Percentiles rank a stretch among this genome's conserved stretches.
Conservation (phyloP, 2,797 vertebrate genomes). For the Pelobates cultripes region DNA sequence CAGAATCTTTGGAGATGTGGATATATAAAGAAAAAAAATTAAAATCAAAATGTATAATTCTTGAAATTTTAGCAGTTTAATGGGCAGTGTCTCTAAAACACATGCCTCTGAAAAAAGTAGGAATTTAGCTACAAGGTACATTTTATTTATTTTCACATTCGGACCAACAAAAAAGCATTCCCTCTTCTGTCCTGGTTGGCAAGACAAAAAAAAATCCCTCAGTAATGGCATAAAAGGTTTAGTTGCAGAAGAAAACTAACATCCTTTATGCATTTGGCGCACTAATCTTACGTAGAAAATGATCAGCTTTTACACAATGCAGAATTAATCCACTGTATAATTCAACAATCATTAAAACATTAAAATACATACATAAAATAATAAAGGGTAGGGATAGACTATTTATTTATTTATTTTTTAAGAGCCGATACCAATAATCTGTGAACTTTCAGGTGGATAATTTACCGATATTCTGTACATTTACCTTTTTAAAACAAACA, state of each 20-base stretch:
- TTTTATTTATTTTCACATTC: neutral
- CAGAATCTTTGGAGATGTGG: no score
- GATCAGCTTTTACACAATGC: neutral
- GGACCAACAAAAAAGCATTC: neutral
- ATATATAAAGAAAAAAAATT: no score
- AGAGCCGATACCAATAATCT: no score
- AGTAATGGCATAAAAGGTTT: neutral
- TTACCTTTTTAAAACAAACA: no score
- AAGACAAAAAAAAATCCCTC: neutral
- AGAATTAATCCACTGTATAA: conserved; percentile 1
- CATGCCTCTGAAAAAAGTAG: neutral
- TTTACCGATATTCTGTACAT: no score
- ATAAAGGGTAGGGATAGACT: no score
- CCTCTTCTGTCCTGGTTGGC: neutral
- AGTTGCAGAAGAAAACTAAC: neutral
- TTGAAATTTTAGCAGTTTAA: no score
- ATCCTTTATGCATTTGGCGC: neutral
- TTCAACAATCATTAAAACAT: neutral
- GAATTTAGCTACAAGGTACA: neutral
- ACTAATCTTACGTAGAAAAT: neutral
- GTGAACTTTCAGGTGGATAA: no score
- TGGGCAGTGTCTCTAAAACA: neutral
- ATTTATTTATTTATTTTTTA: no score
- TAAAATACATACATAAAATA: neutral
- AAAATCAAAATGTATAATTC: no score